phyloP scores from a whole-genome alignment of 2,113 vertebrate species.

The Rhabdornis inornatus region DNA sequence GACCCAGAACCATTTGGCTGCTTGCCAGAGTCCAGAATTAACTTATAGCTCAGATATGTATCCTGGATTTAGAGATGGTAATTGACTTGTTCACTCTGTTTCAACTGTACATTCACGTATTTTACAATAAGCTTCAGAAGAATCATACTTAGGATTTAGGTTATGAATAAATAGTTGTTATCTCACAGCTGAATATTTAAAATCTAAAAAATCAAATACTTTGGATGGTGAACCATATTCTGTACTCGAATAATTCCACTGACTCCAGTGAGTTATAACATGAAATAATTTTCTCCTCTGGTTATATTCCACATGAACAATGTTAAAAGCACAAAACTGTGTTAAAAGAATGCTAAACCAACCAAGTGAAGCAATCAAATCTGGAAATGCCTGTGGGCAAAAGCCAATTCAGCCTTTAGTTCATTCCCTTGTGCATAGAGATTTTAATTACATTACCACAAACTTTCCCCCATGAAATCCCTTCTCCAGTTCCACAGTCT shows the following conservation, averaged over 20 bases:
- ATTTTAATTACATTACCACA: constrained; percentile 41
- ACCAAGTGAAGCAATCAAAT: not conserved
- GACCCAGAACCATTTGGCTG: not conserved
- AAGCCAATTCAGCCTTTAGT: not conserved
- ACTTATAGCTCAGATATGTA: not conserved
- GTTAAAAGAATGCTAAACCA: constrained; percentile 14
- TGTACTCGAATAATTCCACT: not conserved
- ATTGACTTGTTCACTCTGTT: not conserved
- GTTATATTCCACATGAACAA: not conserved
- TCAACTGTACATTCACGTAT: not conserved
- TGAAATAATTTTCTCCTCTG: not conserved
- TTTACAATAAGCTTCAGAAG: not conserved
- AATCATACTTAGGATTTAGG: not conserved
- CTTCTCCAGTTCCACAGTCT: not conserved
- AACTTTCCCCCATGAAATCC: not conserved
- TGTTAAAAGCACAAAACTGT: not conserved
- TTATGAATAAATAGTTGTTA: not conserved
- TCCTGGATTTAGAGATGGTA: not conserved
- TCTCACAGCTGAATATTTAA: not conserved
- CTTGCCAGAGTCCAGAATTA: not conserved
- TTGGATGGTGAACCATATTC: not conserved
- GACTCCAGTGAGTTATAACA: not conserved
- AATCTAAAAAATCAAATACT: not conserved
- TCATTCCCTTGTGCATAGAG: not conserved
- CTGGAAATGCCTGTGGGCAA: not conserved